Evolutionary conservation across 2,113 vertebrate species (phyloP), one percentile per base, ranked within the genome.

Genomic region (Apeltes quadracus): DNA sequence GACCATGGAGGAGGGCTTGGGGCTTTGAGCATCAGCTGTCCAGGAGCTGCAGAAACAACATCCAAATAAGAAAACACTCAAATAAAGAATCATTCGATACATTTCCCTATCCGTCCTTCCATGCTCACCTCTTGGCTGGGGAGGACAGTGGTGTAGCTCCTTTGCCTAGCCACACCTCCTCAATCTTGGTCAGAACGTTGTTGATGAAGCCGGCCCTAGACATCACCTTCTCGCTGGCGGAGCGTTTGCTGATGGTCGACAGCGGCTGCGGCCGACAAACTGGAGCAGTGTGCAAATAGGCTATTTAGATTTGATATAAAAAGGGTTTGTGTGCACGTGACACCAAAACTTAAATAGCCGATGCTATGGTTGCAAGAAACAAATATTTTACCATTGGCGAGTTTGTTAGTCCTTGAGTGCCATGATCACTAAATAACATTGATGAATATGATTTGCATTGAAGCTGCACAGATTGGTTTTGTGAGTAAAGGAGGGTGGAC

Each of bases 191-290:
- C 48, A 98, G 81, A 0, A 98, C 94, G 14, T 94, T 95, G 89
- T 79, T 95, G 87, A 98, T 96, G 82, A 99, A 98, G 50, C 93
- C 91, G n/a, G 96, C 95, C 84, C 95, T 95, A 29, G 96, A 95
- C 73, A 94, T 88, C 41, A 96, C 94, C 73, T 91, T 96, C 61
- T 95, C 95, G 66, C 76, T 82, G 68, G 89, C 58, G 61, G 91
- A 87, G 57, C 90, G 93, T 41, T 95, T 97, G 46, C 94, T 91
- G 81, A 96, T 90, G 27, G 96, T 93, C 3, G 97, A 98, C 71
- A 98, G 92, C 0, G 97, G 97, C 84, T 94, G 96, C 4, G 96
- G 96, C 75, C 95, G 93, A 55, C 93, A 82, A 27, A 97, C 97
- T 99, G 81, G 55, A 53, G 62, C 50, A 64, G 18, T 5, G 29